Evolutionary conservation across 2,888 invertebrate genomes (phyloP), one percentile per base, ranked within the genome.

Genomic region (Hypercompe scribonia): DNA sequence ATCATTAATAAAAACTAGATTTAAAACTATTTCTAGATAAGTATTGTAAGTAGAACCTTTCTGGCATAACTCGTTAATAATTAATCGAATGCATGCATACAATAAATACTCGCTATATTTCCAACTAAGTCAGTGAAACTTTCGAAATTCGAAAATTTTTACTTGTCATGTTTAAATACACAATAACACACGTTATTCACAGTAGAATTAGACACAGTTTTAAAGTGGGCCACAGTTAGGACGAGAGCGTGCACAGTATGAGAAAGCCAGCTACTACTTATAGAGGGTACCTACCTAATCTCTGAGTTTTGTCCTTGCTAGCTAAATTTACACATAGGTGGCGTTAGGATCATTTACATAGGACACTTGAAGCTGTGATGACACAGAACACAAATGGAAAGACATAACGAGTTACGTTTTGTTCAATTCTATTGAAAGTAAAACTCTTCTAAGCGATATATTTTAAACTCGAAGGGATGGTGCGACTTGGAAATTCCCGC

Each of bases 291-390:
- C 90, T 89, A 91, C 91, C 91, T 85, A 88, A 79, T 87, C 91
- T 91, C 78, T 88, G 85, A 87, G 88, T 83, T 87, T 89, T 91
- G 73, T 91, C 91, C 91, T 91, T 91, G 91, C 88, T 89, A 86
- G 91, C 91, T 91, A 90, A 78, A 90, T 88, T 88, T 86, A 85
- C 82, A 87, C 82, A 82, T 84, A 81, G 82, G 83, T 81, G 82
- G 78, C 80, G 86, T 88, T 88, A 89, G 85, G 85, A 82, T 84
- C 85, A 85, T 85, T 78, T 81, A 84, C 81, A 84, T 66, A 76
- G 74, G 69, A 78, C 70, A 78, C 68, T 76, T 36, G 73, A 70
- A 81, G 84, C 84, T 81, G 75, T 72, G 68, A 65, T 82, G 70
- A 82, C 54, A 82, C 73, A 80, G 54, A 58, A 31, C 42, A 77